phyloP scores from a whole-genome alignment of 2,888 invertebrate genomes.

The Dynastes hyllus region DNA sequence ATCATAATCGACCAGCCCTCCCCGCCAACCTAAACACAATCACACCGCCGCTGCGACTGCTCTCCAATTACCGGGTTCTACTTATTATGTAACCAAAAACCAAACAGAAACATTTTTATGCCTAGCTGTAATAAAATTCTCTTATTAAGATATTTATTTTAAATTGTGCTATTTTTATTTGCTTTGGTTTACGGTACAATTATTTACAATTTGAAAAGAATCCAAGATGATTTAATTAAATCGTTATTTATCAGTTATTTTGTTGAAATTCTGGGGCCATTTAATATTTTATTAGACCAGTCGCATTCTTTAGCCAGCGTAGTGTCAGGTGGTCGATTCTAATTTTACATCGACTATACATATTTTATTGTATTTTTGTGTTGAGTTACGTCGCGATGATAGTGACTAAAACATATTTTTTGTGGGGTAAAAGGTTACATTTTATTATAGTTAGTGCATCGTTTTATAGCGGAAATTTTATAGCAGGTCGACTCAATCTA shows the following conservation, averaged over 20 bases:
- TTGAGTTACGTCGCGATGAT: neutral
- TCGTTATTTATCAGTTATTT: too few relatives aligned
- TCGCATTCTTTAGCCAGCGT: conserved; percentile 2
- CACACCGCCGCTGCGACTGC: too few relatives aligned
- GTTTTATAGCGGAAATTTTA: too few relatives aligned
- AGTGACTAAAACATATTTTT: conserved; percentile 13
- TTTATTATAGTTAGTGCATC: too few relatives aligned
- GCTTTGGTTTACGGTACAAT: neutral
- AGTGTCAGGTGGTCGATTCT: conserved; percentile 28
- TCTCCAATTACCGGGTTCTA: too few relatives aligned
- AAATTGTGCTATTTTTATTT: neutral
- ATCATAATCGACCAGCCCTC: too few relatives aligned
- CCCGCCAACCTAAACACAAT: too few relatives aligned
- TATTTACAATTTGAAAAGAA: too few relatives aligned
- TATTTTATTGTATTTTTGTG: conserved; percentile 24
- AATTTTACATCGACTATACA: conserved; percentile 20
- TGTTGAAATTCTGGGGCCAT: neutral
- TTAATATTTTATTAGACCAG: conserved; percentile 5
- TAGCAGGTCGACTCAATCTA: too few relatives aligned
- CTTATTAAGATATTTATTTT: neutral
- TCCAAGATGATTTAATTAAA: too few relatives aligned
- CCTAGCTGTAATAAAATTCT: neutral
- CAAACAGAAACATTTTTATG: neutral
- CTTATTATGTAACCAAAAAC: neutral
- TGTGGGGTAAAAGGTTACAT: conserved; percentile 1